phyloP scores from a whole-genome alignment of 1,140 invertebrate species.

The Littorina saxatilis region DNA sequence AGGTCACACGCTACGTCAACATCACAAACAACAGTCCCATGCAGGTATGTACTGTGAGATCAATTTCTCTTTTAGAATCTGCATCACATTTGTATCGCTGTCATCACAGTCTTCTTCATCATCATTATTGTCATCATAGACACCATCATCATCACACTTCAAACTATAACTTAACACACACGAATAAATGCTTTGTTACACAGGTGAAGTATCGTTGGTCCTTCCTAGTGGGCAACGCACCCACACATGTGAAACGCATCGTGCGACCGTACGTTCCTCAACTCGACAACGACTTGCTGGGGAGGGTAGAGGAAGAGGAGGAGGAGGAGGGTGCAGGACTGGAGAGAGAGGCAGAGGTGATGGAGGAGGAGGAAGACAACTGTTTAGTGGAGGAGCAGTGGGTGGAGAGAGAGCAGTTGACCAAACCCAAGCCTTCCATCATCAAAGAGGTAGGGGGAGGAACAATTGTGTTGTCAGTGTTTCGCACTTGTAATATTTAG shows the following conservation, averaged over 20 bases:
- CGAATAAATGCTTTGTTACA: too few relatives aligned
- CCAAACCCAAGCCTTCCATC: not conserved
- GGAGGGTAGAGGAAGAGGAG: slow-evolving; percentile 16
- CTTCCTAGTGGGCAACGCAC: slow-evolving; percentile 72
- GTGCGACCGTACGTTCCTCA: not conserved
- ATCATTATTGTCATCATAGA: too few relatives aligned
- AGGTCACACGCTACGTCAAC: slow-evolving; percentile 74
- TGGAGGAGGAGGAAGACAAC: slow-evolving; percentile 20
- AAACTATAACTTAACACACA: too few relatives aligned
- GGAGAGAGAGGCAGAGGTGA: slow-evolving; percentile 40
- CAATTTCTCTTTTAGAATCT: too few relatives aligned
- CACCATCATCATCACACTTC: too few relatives aligned
- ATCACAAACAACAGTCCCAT: slow-evolving; percentile 76
- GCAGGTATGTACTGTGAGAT: slow-evolving; percentile 65
- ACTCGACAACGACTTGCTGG: slow-evolving; percentile 20
- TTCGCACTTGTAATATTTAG: too few relatives aligned
- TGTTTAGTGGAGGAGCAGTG: not conserved
- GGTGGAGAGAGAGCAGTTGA: not conserved
- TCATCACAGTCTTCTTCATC: too few relatives aligned
- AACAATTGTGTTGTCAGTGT: too few relatives aligned
- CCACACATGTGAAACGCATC: slow-evolving; percentile 53
- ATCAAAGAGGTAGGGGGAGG: slow-evolving; percentile 32
- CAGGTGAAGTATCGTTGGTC: slow-evolving; percentile 70
- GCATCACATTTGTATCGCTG: too few relatives aligned
- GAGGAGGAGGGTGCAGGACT: slow-evolving; percentile 38